These are phyloP conservation scores for Hippocampus barbouri DNA, from an alignment of 2,113 vertebrate species.

Conservation along the genomic window DNA sequence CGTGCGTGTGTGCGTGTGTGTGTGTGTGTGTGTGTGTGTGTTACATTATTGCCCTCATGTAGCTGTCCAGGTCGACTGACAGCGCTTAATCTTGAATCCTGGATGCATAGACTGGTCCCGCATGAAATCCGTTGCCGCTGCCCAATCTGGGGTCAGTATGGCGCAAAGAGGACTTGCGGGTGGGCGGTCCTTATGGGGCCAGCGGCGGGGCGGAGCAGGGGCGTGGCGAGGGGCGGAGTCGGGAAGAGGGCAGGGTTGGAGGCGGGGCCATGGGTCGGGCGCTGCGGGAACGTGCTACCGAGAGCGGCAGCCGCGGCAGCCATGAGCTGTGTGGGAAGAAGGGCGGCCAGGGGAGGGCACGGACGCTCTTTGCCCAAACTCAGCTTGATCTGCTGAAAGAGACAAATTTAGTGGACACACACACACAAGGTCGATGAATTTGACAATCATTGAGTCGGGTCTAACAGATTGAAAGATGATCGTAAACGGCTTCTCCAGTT, in stretches of 20 bases:
- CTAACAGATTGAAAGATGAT: no score
- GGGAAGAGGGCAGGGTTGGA: slow-evolving; percentile 84
- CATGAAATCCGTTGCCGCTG: neutral
- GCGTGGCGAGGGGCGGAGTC: slow-evolving; percentile 81
- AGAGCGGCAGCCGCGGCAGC: slow-evolving; percentile 80
- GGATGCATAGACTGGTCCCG: slow-evolving; percentile 54
- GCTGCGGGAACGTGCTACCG: slow-evolving; percentile 81
- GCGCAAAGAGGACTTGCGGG: slow-evolving; percentile 90
- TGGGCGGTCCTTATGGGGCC: slow-evolving; percentile 94
- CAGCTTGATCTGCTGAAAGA: slow-evolving; percentile 79
- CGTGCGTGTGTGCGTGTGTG: slow-evolving; percentile 64
- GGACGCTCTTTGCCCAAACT: slow-evolving; percentile 82
- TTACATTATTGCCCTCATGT: slow-evolving; percentile 89
- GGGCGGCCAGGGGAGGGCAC: slow-evolving; percentile 79
- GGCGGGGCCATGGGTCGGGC: slow-evolving; percentile 71
- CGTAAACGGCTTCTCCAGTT: no score
- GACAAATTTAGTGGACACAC: neutral
- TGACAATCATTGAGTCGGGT: no score
- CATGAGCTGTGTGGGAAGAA: slow-evolving; percentile 82
- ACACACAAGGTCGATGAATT: no score
- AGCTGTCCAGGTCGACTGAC: slow-evolving; percentile 6
- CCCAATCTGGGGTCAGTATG: slow-evolving; percentile 77
- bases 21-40: slow-evolving; percentile 39
- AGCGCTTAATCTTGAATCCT: slow-evolving; percentile 1
- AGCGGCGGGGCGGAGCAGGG: slow-evolving; percentile 87